These are phyloP conservation scores for Rhynchomys soricoides DNA, from an alignment of 2,113 vertebrate genomes.

Conservation along the genomic window DNA sequence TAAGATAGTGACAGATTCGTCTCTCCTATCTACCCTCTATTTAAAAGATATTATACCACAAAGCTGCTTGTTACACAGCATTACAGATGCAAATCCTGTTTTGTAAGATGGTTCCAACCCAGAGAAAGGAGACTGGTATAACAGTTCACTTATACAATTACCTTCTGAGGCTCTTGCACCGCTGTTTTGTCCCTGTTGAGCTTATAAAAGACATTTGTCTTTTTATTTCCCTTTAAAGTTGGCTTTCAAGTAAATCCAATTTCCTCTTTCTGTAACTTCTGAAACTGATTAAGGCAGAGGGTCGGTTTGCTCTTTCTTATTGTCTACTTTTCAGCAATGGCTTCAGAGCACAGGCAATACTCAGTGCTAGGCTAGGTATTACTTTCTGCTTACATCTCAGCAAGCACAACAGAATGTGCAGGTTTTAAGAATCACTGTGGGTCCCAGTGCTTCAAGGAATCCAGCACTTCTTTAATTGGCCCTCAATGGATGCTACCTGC, in stretches of 20 bases:
- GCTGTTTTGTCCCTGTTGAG: background rate
- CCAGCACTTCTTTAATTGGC: background rate
- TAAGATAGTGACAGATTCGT: constrained; percentile 34
- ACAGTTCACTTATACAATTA: constrained; percentile 48
- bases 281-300: constrained; percentile 61
- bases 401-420: background rate
- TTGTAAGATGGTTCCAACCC: constrained; percentile 48
- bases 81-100: constrained; percentile 58
- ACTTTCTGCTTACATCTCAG: constrained; percentile 6
- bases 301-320: constrained; percentile 46
- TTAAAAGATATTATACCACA: constrained; percentile 44
- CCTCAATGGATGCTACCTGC: background rate
- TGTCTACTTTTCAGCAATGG: constrained; percentile 34
- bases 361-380: background rate
- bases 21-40: constrained; percentile 42
- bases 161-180: constrained; percentile 40
- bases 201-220: constrained; percentile 63
- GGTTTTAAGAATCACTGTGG: background rate
- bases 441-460: background rate
- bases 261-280: constrained; percentile 69
- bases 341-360: constrained; percentile 32
- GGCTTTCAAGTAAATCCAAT: constrained; percentile 70
- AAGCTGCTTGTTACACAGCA: constrained; percentile 48
- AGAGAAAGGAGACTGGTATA: constrained; percentile 27
- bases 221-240: constrained; percentile 71